Evolutionary conservation across 2,113 vertebrate species (phyloP).

Genomic region (Gallinago undulata): DNA sequence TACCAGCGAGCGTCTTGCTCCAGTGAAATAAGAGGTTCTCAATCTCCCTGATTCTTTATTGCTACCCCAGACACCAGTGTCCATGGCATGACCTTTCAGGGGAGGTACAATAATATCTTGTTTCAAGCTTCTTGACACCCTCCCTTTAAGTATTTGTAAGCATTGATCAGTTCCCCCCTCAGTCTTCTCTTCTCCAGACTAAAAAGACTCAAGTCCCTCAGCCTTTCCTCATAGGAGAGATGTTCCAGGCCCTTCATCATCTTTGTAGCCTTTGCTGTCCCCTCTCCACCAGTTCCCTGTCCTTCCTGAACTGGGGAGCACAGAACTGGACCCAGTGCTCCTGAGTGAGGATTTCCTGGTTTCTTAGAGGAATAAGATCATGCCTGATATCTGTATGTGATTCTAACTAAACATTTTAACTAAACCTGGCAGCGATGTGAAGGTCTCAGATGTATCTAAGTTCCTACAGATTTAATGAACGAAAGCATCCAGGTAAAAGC

Average conservation of each 20-base stretch:
- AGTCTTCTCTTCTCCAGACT: too few relatives aligned
- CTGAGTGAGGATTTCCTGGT: not conserved
- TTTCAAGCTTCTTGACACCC: not conserved
- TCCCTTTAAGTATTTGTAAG: too few relatives aligned
- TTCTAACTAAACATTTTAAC: not conserved
- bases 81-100: not conserved
- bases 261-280: too few relatives aligned
- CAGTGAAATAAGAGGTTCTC: not conserved
- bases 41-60: not conserved
- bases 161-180: too few relatives aligned
- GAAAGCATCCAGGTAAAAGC: not conserved
- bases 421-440: not conserved
- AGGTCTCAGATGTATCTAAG: not conserved
- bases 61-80: not conserved
- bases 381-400: not conserved
- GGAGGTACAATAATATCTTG: not conserved
- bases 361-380: not conserved
- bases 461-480: not conserved
- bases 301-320: too few relatives aligned
- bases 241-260: too few relatives aligned
- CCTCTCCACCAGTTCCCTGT: too few relatives aligned
- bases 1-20: not conserved
- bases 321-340: too few relatives aligned
- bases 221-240: too few relatives aligned
- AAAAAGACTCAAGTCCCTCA: too few relatives aligned